Evolutionary conservation across 2,888 invertebrate genomes (phyloP).

Genomic region (Pseudolycoriella hygida): DNA sequence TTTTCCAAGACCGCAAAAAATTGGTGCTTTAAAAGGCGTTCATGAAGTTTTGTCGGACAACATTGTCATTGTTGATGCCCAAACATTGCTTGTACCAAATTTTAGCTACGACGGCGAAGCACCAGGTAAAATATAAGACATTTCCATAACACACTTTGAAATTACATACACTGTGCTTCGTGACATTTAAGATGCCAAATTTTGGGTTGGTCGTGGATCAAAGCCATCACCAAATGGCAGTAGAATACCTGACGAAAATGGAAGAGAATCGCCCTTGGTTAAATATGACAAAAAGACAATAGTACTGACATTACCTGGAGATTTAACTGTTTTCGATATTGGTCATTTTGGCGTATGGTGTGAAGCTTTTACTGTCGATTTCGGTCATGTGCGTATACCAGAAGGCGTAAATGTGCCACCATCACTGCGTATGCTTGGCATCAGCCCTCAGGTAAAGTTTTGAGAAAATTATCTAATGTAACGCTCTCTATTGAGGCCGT

Average conservation of each 20-base stretch:
- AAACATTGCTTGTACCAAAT: slow-evolving; percentile 76
- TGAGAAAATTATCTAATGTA: too few species aligned
- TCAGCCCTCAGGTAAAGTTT: slow-evolving; percentile 73
- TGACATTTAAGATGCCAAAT: slow-evolving; percentile 60
- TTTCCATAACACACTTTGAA: neutral
- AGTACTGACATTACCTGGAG: slow-evolving; percentile 73
- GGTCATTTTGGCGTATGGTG: slow-evolving; percentile 90
- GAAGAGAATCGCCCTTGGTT: slow-evolving; percentile 59
- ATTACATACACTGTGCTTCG: neutral
- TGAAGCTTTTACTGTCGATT: slow-evolving; percentile 82
- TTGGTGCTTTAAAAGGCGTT: slow-evolving; percentile 56
- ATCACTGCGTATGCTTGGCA: slow-evolving; percentile 81
- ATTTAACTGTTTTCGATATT: slow-evolving; percentile 79
- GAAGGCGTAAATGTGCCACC: slow-evolving; percentile 67
- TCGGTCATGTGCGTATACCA: slow-evolving; percentile 70
- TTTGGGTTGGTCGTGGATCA: slow-evolving; percentile 76
- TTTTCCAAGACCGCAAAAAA: slow-evolving; percentile 68
- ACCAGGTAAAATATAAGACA: slow-evolving; percentile 43
- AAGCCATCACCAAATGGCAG: slow-evolving; percentile 69
- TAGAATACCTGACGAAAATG: slow-evolving; percentile 81
- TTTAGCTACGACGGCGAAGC: slow-evolving; percentile 87
- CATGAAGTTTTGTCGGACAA: slow-evolving; percentile 74
- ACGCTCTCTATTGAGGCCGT: too few species aligned
- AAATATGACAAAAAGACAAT: slow-evolving; percentile 75
- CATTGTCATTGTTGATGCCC: slow-evolving; percentile 80